Percentiles rank a stretch among this genome's conserved stretches.
These are phyloP conservation scores for Atta colombica DNA, from an alignment of 1,140 invertebrate genomes.

Conservation along the genomic window DNA sequence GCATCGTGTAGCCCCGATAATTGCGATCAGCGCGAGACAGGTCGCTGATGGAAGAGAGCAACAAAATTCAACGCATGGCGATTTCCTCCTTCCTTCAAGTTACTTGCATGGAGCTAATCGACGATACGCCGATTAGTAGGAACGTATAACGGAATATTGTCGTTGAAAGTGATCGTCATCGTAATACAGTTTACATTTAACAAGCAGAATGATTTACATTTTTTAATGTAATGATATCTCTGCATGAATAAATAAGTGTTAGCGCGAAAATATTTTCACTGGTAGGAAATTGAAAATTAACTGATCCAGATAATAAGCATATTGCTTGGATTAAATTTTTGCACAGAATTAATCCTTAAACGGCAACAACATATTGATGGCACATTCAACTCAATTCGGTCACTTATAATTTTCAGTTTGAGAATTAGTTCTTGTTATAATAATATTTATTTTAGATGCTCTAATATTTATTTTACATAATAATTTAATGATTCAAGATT, in stretches of 20 bases:
- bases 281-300: neutral
- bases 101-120: constrained; percentile 24
- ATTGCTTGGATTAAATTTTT: neutral
- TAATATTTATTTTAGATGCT: too few relatives aligned
- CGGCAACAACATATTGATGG: too few relatives aligned
- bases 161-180: constrained; percentile 29
- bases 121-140: constrained; percentile 23
- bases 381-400: too few relatives aligned
- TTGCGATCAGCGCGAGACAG: constrained; percentile 50
- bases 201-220: constrained; percentile 3
- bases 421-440: too few relatives aligned
- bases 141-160: constrained; percentile 44
- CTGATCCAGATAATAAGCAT: neutral
- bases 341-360: neutral
- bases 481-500: too few relatives aligned
- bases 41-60: constrained; percentile 26
- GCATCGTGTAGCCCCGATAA: constrained; percentile 47
- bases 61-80: constrained; percentile 17
- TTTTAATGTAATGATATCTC: neutral
- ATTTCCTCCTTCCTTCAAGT: constrained; percentile 30
- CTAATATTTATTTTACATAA: too few relatives aligned
- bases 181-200: constrained; percentile 15
- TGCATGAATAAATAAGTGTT: constrained; percentile 6
- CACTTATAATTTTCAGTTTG: too few relatives aligned
- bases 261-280: neutral